phyloP scores from a whole-genome alignment of 2,797 vertebrate genomes.

The Hephaestus fuliginosus region DNA sequence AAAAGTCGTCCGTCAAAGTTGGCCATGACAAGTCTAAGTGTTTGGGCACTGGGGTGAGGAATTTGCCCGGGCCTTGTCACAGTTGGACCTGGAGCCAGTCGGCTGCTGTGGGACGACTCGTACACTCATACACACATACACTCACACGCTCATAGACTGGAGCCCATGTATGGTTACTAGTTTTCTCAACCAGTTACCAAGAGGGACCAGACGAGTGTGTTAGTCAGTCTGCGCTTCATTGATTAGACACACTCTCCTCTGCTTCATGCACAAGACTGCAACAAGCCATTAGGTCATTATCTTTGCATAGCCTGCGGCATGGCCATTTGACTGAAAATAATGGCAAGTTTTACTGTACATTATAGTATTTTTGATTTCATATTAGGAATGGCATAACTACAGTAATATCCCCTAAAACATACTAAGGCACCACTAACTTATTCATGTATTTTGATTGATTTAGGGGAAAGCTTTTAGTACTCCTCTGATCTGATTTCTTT shows the following conservation, averaged over 20 bases:
- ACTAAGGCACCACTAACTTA: constrained; percentile 71
- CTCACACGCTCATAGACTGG: constrained; percentile 31
- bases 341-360: constrained; percentile 64
- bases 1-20: constrained; percentile 80
- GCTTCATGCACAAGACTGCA: constrained; percentile 45
- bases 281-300: constrained; percentile 62
- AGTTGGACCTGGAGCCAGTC: constrained; percentile 85
- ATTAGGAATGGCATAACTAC: constrained; percentile 73
- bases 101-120: constrained; percentile 63
- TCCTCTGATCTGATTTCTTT: constrained; percentile 82
- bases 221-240: constrained; percentile 51
- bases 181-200: constrained; percentile 18
- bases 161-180: constrained; percentile 29
- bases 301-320: constrained; percentile 42
- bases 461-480: constrained; percentile 85
- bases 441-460: constrained; percentile 85
- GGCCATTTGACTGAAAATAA: constrained; percentile 67
- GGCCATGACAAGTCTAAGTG: constrained; percentile 81
- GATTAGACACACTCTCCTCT: constrained; percentile 53
- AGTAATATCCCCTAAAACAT: constrained; percentile 78
- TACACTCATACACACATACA: neutral
- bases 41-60: constrained; percentile 86
- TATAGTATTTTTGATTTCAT: constrained; percentile 72
- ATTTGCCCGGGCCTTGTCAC: constrained; percentile 86
- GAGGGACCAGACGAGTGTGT: constrained; percentile 40